Conservation (phyloP, 1,140 invertebrate species). For the Drosophila orena region DNA sequence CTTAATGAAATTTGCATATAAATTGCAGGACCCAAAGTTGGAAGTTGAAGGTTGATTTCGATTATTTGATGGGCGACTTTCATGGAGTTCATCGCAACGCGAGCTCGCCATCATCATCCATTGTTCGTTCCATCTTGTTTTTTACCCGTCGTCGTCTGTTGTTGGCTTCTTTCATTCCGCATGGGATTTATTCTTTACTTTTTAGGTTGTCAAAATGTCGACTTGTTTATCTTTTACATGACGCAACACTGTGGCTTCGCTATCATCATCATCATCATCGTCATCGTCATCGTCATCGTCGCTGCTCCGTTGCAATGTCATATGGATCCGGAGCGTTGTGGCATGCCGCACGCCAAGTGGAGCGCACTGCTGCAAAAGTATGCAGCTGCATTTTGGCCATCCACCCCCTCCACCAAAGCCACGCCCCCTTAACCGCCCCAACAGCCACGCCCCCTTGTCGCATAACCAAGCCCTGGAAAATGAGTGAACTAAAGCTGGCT, state of each 20-base stretch:
- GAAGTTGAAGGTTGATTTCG: conserved; percentile 78
- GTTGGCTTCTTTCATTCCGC: conserved; percentile 23
- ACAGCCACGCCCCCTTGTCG: conserved; percentile 6
- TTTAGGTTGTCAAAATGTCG: conserved; percentile 76
- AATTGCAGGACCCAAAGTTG: conserved; percentile 70
- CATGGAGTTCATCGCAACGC: conserved; percentile 47
- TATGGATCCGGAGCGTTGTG: conserved; percentile 21
- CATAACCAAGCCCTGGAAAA: conserved; percentile 39
- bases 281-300: conserved; percentile 21
- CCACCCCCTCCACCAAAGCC: not conserved
- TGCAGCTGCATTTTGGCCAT: conserved; percentile 44
- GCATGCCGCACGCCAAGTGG: conserved; percentile 48
- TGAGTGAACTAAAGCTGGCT: conserved; percentile 72
- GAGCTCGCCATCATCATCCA: conserved; percentile 24
- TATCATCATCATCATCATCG: conserved; percentile 23
- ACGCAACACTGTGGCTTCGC: conserved; percentile 48
- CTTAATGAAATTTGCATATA: conserved; percentile 82
- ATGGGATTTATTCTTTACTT: conserved; percentile 8
- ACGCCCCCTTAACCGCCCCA: conserved; percentile 8
- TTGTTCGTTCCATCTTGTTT: conserved; percentile 39
- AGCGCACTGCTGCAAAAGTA: conserved; percentile 66
- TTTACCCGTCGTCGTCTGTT: conserved; percentile 18
- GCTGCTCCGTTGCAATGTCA: conserved; percentile 40
- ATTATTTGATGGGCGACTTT: conserved; percentile 76
- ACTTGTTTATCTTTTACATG: conserved; percentile 77